Conservation (phyloP, 2,888 invertebrate genomes). For the Cinara cedri region DNA sequence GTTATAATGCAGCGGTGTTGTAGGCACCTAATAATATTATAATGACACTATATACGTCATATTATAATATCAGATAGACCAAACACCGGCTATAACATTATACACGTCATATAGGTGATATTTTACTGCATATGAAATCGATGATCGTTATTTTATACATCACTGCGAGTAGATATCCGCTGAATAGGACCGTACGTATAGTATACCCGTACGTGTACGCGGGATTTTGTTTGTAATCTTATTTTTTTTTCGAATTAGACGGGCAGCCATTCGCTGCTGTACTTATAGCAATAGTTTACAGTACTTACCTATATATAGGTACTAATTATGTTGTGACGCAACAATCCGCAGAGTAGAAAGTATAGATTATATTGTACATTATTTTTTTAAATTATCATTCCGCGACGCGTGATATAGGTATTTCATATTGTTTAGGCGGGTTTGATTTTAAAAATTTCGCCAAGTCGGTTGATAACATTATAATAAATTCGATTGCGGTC, state of each 20-base stretch:
- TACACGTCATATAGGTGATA: constrained; percentile 19
- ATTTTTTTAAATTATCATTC: constrained; percentile 16
- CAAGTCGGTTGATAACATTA: too few species aligned
- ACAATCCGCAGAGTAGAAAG: constrained; percentile 17
- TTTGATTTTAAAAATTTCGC: too few species aligned
- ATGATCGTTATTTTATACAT: constrained; percentile 2
- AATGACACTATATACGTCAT: too few species aligned
- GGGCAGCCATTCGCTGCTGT: background rate
- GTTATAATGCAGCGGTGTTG: constrained; percentile 25
- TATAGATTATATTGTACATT: background rate
- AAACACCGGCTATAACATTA: too few species aligned
- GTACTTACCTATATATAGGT: background rate
- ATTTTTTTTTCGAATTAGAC: background rate
- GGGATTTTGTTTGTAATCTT: background rate
- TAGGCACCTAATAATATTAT: background rate
- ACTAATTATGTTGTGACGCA: background rate
- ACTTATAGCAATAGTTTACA: constrained; percentile 1
- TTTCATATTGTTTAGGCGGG: background rate
- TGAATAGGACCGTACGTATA: too few species aligned
- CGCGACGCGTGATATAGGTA: background rate
- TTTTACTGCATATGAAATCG: constrained; percentile 9
- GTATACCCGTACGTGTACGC: too few species aligned
- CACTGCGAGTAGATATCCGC: too few species aligned
- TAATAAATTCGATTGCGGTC: too few species aligned
- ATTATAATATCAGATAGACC: too few species aligned